Evolutionary conservation across 2,797 vertebrate species (phyloP).

Genomic region (Peromyscus attwateri): DNA sequence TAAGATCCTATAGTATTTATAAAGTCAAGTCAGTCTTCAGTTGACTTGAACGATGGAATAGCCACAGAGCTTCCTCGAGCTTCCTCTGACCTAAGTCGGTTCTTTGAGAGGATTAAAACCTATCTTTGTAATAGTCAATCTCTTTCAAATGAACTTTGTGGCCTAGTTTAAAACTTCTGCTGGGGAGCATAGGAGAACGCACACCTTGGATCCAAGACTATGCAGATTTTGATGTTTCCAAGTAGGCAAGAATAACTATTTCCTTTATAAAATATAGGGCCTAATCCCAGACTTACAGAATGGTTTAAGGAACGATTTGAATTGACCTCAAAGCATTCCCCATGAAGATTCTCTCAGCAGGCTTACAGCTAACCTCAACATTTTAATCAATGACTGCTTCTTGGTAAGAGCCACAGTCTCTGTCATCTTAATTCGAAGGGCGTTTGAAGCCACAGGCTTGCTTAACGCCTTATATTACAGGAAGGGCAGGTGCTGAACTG

Average conservation of each 20-base stretch:
- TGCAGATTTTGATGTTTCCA: constrained; percentile 39
- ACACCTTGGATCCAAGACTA: constrained; percentile 19
- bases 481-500: background rate
- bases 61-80: no score
- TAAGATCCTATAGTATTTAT: background rate
- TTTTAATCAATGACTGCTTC: constrained; percentile 1
- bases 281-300: constrained; percentile 37
- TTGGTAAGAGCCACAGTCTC: background rate
- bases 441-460: background rate
- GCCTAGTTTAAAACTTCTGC: constrained; percentile 1
- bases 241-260: background rate
- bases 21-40: background rate
- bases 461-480: background rate
- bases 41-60: background rate
- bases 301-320: constrained; percentile 42
- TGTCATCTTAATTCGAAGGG: background rate
- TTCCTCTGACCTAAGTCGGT: background rate
- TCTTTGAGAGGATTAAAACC: background rate
- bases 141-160: constrained; percentile 21
- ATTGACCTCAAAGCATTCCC: constrained; percentile 10
- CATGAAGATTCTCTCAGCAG: constrained; percentile 1
- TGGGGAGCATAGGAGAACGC: background rate
- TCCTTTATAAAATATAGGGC: constrained; percentile 24
- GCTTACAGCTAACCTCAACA: background rate
- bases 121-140: background rate